These are phyloP conservation scores for Eulemur mongoz DNA, from an alignment of 2,797 vertebrate genomes.

Conservation along the genomic window DNA sequence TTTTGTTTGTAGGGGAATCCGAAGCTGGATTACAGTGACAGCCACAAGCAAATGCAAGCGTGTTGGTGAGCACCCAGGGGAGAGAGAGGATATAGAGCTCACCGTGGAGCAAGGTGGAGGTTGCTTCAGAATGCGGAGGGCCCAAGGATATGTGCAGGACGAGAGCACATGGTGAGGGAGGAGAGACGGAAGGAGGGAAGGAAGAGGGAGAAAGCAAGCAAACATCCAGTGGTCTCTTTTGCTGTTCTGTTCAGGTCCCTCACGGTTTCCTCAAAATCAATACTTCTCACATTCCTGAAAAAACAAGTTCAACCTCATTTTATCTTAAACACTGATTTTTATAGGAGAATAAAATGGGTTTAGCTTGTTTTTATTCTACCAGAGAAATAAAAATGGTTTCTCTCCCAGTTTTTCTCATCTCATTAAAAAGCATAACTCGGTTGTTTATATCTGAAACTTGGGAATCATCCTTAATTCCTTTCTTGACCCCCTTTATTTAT, in stretches of 20 bases:
- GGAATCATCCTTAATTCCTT: background rate
- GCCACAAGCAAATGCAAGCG: background rate
- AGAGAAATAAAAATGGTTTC: background rate
- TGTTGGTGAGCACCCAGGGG: background rate
- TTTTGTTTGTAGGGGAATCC: background rate
- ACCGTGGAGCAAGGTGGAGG: accelerated
- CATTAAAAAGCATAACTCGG: background rate
- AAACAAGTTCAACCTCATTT: background rate
- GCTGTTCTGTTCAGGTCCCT: background rate
- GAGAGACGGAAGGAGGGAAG: background rate
- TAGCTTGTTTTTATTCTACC: background rate
- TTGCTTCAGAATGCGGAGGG: background rate
- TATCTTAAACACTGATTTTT: background rate
- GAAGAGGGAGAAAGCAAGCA: background rate
- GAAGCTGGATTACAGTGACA: background rate
- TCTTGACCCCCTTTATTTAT: background rate
- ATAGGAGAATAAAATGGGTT: background rate
- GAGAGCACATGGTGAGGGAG: background rate
- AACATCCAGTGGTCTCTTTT: background rate
- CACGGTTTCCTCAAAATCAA: background rate
- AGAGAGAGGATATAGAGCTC: background rate
- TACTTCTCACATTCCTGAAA: background rate
- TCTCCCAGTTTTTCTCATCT: background rate
- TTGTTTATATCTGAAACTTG: background rate
- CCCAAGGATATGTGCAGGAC: background rate